These are phyloP conservation scores for Lemur catta DNA, from an alignment of 2,797 vertebrate species.

Conservation along the genomic window DNA sequence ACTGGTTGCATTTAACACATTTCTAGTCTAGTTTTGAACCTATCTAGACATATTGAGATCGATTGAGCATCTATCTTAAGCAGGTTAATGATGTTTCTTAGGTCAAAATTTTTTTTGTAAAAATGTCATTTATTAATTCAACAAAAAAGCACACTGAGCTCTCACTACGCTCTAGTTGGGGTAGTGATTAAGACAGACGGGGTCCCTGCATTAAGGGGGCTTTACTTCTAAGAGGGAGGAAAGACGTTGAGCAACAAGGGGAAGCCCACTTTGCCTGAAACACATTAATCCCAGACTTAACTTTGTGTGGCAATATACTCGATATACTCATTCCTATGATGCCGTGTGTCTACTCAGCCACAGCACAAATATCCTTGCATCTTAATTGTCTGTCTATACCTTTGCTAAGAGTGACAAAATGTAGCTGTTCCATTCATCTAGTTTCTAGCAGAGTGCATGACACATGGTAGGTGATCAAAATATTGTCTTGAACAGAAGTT, in stretches of 20 bases:
- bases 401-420: background rate
- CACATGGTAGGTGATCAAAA: too few relatives aligned
- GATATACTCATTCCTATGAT: rapidly evolving
- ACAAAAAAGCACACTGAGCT: too few relatives aligned
- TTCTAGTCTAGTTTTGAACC: background rate
- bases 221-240: background rate
- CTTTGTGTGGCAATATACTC: rapidly evolving
- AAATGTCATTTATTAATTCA: background rate
- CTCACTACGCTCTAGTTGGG: rapidly evolving
- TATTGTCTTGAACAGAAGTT: background rate
- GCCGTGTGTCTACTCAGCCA: background rate
- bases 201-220: rapidly evolving
- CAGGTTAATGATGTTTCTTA: background rate
- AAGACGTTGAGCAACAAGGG: background rate
- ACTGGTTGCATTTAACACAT: background rate
- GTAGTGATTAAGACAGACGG: background rate
- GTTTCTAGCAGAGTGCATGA: background rate
- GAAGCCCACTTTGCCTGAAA: background rate
- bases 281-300: too few relatives aligned
- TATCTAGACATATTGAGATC: background rate
- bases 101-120: background rate
- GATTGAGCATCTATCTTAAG: background rate
- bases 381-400: background rate
- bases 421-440: background rate
- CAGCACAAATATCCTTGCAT: too few relatives aligned